Evolutionary conservation across 2,113 vertebrate species (phyloP).

Genomic region (Tragelaphus imberbis): DNA sequence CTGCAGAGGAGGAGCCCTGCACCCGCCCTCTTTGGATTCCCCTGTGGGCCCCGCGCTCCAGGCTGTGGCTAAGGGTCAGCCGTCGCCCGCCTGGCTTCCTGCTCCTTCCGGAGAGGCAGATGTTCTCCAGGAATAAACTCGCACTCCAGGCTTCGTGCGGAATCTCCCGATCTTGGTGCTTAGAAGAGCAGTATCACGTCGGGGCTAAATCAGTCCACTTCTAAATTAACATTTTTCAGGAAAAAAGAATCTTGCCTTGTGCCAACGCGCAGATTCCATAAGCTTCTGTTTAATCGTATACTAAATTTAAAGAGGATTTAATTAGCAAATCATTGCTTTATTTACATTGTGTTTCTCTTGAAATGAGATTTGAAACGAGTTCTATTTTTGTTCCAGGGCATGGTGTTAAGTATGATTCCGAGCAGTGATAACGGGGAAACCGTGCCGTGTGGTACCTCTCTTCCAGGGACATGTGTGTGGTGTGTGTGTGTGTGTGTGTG

Average conservation of each 20-base stretch:
- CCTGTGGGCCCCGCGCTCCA: accelerated
- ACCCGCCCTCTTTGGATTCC: accelerated
- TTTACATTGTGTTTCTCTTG: not conserved
- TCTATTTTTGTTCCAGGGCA: not conserved
- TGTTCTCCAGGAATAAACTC: not conserved
- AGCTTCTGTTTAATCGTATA: constrained; percentile 18
- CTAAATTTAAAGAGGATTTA: constrained; percentile 72
- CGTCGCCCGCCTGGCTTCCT: not conserved
- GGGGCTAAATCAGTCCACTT: not conserved
- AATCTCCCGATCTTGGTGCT: not conserved
- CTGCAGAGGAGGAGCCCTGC: accelerated
- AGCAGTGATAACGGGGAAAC: not conserved
- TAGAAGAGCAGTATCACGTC: not conserved
- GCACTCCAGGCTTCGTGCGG: accelerated
- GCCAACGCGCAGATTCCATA: accelerated
- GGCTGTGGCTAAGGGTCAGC: accelerated
- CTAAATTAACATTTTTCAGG: not conserved
- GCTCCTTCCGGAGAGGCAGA: not conserved
- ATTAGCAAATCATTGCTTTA: constrained; percentile 47
- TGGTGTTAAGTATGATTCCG: not conserved
- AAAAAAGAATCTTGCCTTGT: accelerated
- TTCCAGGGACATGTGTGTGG: accelerated
- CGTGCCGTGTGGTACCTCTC: accelerated
- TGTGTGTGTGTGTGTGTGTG: not conserved
- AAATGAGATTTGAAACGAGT: not conserved